phyloP scores from a whole-genome alignment of 2,113 vertebrate genomes.

The Cariama cristata region DNA sequence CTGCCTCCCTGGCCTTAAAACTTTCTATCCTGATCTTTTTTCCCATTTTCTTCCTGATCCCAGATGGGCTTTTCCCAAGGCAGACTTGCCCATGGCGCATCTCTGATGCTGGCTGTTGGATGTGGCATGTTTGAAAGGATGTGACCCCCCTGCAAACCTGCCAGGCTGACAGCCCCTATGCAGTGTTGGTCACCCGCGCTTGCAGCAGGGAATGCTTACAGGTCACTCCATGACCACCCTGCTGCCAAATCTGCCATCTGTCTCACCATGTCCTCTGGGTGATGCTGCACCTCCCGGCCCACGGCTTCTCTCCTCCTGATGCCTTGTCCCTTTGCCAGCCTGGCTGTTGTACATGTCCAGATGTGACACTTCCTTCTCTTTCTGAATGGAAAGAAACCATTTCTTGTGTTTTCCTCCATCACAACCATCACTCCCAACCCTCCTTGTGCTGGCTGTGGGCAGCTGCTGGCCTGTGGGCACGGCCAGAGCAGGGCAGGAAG shows the following conservation, averaged over 20 bases:
- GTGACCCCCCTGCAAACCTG: neutral
- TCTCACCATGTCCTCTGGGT: neutral
- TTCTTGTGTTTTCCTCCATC: neutral
- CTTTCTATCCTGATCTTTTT: neutral
- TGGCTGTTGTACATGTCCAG: neutral
- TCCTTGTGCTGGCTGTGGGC: neutral
- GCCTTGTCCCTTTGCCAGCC: neutral
- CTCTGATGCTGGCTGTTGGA: neutral
- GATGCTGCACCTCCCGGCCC: neutral
- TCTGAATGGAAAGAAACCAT: neutral
- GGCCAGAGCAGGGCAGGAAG: fast-evolving
- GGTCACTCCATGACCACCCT: neutral
- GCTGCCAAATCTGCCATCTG: constrained; percentile 39
- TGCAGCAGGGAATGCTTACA: neutral
- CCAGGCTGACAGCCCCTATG: neutral
- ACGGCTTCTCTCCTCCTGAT: neutral
- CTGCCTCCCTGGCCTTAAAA: neutral
- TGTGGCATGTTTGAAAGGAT: neutral
- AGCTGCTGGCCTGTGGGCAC: neutral
- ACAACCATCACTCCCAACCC: fast-evolving
- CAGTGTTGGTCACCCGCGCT: neutral
- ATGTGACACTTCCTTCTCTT: neutral
- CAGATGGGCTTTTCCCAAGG: neutral
- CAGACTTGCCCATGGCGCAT: neutral
- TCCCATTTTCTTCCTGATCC: neutral